Conservation (phyloP, 2,113 vertebrate species). For the Suricata suricatta region DNA sequence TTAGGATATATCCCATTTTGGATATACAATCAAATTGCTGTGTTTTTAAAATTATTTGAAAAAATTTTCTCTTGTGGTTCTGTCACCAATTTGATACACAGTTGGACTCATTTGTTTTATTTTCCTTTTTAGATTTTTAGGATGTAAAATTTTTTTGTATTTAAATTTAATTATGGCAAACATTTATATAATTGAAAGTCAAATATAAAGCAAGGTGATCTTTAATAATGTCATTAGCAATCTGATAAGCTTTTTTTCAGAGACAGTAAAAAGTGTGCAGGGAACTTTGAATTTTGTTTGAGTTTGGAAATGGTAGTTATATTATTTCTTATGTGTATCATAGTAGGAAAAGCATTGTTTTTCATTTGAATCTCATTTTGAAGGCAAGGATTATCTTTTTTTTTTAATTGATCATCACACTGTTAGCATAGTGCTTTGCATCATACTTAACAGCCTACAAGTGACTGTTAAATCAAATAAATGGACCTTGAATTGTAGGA, state of each 20-base stretch:
- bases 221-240: not conserved
- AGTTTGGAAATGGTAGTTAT: not conserved
- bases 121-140: slow-evolving; percentile 19
- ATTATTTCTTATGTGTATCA: not conserved
- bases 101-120: not conserved
- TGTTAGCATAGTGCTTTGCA: not conserved
- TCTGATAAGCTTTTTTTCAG: not conserved
- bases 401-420: not conserved
- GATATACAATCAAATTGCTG: not conserved
- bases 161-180: slow-evolving; percentile 11
- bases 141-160: not conserved
- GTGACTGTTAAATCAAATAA: not conserved
- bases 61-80: not conserved
- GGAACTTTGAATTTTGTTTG: not conserved
- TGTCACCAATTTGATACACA: not conserved
- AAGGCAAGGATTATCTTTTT: not conserved
- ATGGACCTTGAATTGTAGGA: not conserved
- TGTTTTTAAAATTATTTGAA: slow-evolving; percentile 47
- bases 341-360: not conserved
- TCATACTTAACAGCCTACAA: not conserved
- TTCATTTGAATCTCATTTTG: not conserved
- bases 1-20: slow-evolving; percentile 15
- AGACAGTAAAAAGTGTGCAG: not conserved
- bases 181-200: not conserved
- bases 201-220: not conserved